Evolutionary conservation across 2,113 vertebrate genomes (phyloP).

Genomic region (Lethenteron camtschaticum): DNA sequence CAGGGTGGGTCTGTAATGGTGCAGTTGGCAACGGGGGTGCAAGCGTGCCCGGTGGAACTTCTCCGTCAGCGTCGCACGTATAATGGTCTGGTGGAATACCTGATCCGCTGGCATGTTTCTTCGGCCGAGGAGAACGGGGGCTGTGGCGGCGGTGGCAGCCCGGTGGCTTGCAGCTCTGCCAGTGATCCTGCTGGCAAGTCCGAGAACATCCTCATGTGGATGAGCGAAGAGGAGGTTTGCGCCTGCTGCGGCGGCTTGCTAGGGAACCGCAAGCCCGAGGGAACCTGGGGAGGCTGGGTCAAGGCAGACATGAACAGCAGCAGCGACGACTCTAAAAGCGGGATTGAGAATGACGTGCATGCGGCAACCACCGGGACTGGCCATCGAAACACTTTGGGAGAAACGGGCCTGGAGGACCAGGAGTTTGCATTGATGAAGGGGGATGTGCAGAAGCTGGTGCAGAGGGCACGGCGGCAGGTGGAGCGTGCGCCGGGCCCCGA

Average conservation of each 20-base stretch:
- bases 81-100: constrained; percentile 29
- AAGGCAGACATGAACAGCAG: too few relatives aligned
- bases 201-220: constrained; percentile 67
- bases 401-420: constrained; percentile 26
- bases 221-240: constrained; percentile 59
- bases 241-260: constrained; percentile 58
- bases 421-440: constrained; percentile 61
- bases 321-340: too few relatives aligned
- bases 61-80: constrained; percentile 42
- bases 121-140: constrained; percentile 14
- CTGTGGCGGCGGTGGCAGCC: constrained; percentile 13
- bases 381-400: too few relatives aligned
- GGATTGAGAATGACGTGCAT: too few relatives aligned
- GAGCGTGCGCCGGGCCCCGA: constrained; percentile 24
- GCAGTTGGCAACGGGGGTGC: constrained; percentile 38
- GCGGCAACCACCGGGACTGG: too few relatives aligned
- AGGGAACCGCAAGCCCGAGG: constrained; percentile 27
- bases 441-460: constrained; percentile 54
- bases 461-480: constrained; percentile 47
- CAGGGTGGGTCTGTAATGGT: constrained; percentile 37
- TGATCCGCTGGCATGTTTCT: constrained; percentile 56
- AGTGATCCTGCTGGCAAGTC: constrained; percentile 17
- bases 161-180: not conserved
- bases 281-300: too few relatives aligned
- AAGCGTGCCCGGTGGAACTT: constrained; percentile 57